Evolutionary conservation across 2,113 vertebrate genomes (phyloP).

Genomic region (Bagarius yarrelli): DNA sequence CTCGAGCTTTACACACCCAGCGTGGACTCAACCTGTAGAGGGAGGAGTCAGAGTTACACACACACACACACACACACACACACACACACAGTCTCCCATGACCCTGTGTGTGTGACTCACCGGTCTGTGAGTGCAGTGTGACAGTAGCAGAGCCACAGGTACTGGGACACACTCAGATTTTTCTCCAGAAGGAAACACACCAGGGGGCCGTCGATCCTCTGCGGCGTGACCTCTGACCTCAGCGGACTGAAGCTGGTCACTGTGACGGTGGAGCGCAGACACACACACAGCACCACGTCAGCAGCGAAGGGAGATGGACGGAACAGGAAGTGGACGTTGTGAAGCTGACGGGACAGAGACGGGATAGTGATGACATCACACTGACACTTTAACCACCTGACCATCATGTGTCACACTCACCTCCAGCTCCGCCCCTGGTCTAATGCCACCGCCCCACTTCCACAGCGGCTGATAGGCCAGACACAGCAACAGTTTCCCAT

Average conservation of each 20-base stretch:
- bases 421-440: slow-evolving; percentile 75
- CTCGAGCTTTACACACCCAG: slow-evolving; percentile 54
- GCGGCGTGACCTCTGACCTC: slow-evolving; percentile 48
- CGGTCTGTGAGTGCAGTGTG: slow-evolving; percentile 55
- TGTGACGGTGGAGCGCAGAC: slow-evolving; percentile 73
- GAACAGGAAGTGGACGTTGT: slow-evolving; percentile 78
- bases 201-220: slow-evolving; percentile 54
- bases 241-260: slow-evolving; percentile 75
- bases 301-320: slow-evolving; percentile 68
- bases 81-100: slow-evolving; percentile 1
- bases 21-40: slow-evolving; percentile 57
- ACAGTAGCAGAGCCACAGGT: slow-evolving; percentile 76
- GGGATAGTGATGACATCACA: slow-evolving; percentile 1
- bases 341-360: slow-evolving; percentile 65
- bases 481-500: slow-evolving; percentile 77
- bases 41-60: slow-evolving; percentile 39
- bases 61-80: neutral
- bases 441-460: slow-evolving; percentile 66
- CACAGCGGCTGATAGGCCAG: slow-evolving; percentile 79
- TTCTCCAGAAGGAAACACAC: slow-evolving; percentile 74
- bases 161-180: slow-evolving; percentile 68
- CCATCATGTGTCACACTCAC: slow-evolving; percentile 57
- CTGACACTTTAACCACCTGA: neutral
- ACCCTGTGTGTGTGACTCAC: slow-evolving; percentile 49
- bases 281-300: slow-evolving; percentile 74